A percentile compares a stretch with the other conserved stretches of the same genome.
Conservation (phyloP, 2,113 vertebrate genomes). For the Himantopus leucocephalus region DNA sequence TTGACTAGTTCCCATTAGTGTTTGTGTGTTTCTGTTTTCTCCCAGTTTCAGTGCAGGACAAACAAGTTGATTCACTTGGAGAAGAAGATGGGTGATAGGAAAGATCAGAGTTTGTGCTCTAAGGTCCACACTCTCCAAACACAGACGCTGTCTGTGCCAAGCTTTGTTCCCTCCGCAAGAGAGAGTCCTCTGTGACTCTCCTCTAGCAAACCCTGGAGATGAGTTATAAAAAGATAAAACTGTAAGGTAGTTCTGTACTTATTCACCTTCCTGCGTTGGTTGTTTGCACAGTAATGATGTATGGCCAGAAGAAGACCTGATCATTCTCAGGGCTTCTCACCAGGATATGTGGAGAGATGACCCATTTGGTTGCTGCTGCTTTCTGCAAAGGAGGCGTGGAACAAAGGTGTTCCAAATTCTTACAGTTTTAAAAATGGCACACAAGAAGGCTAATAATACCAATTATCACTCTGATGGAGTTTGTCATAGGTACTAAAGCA, state of each 20-base stretch:
- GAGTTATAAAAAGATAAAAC: background rate
- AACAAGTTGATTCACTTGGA: background rate
- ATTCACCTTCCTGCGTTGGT: background rate
- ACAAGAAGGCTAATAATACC: background rate
- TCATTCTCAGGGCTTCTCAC: background rate
- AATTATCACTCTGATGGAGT: background rate
- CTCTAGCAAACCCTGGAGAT: background rate
- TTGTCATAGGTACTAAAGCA: background rate
- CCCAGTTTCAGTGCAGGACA: background rate
- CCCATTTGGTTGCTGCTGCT: background rate
- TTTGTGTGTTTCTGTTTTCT: background rate
- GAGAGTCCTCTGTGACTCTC: background rate
- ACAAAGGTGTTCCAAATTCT: background rate
- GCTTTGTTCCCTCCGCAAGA: background rate
- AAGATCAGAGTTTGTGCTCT: background rate
- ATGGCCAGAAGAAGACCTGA: background rate
- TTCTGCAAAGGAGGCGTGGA: background rate
- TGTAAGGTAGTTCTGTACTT: background rate
- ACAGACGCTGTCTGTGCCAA: background rate
- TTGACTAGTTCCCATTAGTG: background rate
- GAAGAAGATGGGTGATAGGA: background rate
- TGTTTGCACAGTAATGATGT: background rate
- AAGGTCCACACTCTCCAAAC: background rate
- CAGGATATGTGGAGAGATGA: background rate
- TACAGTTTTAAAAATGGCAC: background rate